Percentiles rank a stretch among this genome's conserved stretches.
Evolutionary conservation across 2,113 vertebrate species (phyloP).

Genomic region (Megaceryle torquata): DNA sequence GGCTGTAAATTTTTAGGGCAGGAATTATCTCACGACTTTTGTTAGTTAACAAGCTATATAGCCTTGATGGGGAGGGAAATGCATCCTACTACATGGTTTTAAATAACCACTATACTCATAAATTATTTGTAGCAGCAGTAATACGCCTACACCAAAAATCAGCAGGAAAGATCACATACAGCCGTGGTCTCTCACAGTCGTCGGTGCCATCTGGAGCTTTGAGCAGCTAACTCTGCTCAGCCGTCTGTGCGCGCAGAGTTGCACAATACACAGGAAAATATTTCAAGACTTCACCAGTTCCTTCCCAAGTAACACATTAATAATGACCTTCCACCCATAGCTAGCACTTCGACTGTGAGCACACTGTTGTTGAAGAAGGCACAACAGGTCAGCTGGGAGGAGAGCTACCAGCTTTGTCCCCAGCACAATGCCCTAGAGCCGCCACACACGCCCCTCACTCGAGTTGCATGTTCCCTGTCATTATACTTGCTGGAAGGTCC

Average conservation of each 20-base stretch:
- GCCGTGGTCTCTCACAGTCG: neutral
- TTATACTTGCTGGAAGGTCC: neutral
- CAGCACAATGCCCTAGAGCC: neutral
- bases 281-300: neutral
- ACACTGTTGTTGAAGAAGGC: neutral
- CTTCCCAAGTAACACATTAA: neutral
- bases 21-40: slow-evolving; percentile 1
- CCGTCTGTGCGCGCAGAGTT: neutral
- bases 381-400: neutral
- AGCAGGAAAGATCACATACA: neutral
- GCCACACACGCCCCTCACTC: neutral
- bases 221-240: neutral
- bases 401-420: neutral
- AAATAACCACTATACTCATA: slow-evolving; percentile 37
- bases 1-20: slow-evolving; percentile 11
- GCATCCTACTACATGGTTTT: slow-evolving; percentile 38
- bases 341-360: neutral
- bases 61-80: neutral
- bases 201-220: neutral
- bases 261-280: neutral
- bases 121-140: slow-evolving; percentile 56
- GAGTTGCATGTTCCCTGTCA: neutral
- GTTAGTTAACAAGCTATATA: slow-evolving; percentile 21
- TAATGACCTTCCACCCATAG: neutral
- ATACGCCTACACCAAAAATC: slow-evolving; percentile 29